phyloP scores from a whole-genome alignment of 1,140 invertebrate genomes.

The Probaryconus sp. region DNA sequence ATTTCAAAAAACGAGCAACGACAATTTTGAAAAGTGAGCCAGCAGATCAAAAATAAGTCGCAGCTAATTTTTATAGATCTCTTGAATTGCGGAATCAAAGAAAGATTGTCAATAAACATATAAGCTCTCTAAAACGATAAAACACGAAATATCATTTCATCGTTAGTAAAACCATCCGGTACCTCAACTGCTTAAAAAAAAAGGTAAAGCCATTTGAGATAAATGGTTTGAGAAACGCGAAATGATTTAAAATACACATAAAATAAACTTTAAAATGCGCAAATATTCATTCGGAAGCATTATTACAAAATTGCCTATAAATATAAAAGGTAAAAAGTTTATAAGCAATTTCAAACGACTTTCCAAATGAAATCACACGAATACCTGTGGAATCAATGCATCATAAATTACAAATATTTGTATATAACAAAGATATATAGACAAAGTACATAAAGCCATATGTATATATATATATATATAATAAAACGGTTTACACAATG shows the following conservation, averaged over 20 bases:
- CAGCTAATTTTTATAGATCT: slow-evolving; percentile 11
- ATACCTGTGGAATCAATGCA: slow-evolving; percentile 34
- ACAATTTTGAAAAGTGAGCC: slow-evolving; percentile 24
- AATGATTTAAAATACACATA: no score
- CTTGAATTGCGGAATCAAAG: slow-evolving; percentile 25
- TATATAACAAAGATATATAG: background rate
- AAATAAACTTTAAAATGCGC: slow-evolving; percentile 1
- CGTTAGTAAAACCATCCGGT: no score
- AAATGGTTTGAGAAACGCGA: no score
- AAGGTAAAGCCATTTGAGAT: no score
- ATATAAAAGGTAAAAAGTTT: slow-evolving; percentile 25
- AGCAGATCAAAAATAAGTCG: slow-evolving; percentile 28
- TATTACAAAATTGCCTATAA: slow-evolving; percentile 33
- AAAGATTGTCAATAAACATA: slow-evolving; percentile 8
- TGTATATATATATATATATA: slow-evolving; percentile 14
- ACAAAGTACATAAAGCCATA: background rate
- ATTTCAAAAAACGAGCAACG: slow-evolving; percentile 40
- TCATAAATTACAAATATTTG: slow-evolving; percentile 11
- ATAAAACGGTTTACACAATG: no score
- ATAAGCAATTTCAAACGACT: slow-evolving; percentile 35
- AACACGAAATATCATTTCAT: background rate
- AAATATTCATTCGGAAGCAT: slow-evolving; percentile 22
- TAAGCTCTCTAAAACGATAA: slow-evolving; percentile 4
- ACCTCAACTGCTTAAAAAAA: no score
- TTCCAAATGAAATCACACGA: slow-evolving; percentile 34